phyloP scores from a whole-genome alignment of 2,888 invertebrate genomes.

The Tyria jacobaeae region DNA sequence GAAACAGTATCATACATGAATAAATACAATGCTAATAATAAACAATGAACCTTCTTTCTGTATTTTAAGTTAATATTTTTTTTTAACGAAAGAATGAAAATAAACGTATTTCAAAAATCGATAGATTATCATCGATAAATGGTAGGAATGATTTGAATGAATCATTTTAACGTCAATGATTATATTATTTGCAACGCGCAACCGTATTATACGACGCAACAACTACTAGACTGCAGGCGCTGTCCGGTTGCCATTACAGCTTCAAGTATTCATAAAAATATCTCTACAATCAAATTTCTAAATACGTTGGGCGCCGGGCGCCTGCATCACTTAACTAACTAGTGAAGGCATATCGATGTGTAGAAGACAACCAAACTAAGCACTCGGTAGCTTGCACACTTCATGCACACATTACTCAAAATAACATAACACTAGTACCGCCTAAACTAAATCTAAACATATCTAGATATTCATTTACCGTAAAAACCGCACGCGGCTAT shows the following conservation, averaged over 20 bases:
- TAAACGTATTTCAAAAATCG: constrained; percentile 65
- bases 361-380: constrained; percentile 63
- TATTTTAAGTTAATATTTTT: constrained; percentile 71
- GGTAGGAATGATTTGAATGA: constrained; percentile 83
- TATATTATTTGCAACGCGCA: constrained; percentile 57
- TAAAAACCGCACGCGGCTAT: constrained; percentile 48
- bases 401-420: constrained; percentile 72
- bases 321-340: constrained; percentile 62
- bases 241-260: constrained; percentile 24
- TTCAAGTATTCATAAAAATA: constrained; percentile 45
- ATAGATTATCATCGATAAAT: constrained; percentile 61
- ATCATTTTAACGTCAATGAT: constrained; percentile 66
- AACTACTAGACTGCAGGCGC: constrained; percentile 36
- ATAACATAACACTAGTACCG: constrained; percentile 75
- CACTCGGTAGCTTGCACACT: constrained; percentile 69
- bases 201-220: constrained; percentile 60
- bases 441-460: constrained; percentile 79
- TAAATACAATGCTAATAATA: constrained; percentile 85
- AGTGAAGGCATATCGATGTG: constrained; percentile 79
- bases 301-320: constrained; percentile 51
- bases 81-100: constrained; percentile 66
- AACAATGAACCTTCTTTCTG: constrained; percentile 74
- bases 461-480: constrained; percentile 61
- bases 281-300: constrained; percentile 47
- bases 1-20: constrained; percentile 86